Evolutionary conservation across 2,113 vertebrate species (phyloP).

Genomic region (Tor tambroides): DNA sequence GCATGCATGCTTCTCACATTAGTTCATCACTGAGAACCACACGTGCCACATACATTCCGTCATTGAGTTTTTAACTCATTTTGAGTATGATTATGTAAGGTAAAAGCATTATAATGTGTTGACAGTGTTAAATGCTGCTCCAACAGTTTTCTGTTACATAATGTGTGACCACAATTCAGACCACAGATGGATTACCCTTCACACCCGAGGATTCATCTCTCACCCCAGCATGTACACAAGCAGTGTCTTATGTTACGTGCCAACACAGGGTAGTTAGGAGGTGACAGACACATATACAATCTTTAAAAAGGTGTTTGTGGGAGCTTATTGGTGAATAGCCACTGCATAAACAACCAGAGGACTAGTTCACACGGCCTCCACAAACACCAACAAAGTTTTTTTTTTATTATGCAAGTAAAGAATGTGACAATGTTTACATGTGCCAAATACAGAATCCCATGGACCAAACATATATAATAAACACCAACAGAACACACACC

Average conservation of each 20-base stretch:
- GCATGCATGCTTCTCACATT: background rate
- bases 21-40: background rate
- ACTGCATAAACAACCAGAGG: background rate
- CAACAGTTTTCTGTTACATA: slow-evolving; percentile 4
- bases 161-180: background rate
- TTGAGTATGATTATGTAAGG: background rate
- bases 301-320: slow-evolving; percentile 14
- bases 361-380: background rate
- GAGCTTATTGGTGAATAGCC: background rate
- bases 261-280: background rate
- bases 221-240: background rate
- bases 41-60: background rate
- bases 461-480: too few relatives aligned
- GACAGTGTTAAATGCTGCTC: background rate
- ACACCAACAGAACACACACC: background rate
- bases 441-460: too few relatives aligned
- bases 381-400: background rate
- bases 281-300: background rate
- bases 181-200: background rate
- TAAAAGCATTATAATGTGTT: background rate
- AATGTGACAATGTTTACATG: too few relatives aligned
- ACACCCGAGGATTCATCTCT: background rate
- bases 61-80: background rate
- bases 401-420: too few relatives aligned
- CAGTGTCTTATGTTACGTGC: background rate